Evolutionary conservation across 2,797 vertebrate species (phyloP), one percentile per base, ranked within the genome.

Genomic region (Periophthalmus magnuspinnatus): DNA sequence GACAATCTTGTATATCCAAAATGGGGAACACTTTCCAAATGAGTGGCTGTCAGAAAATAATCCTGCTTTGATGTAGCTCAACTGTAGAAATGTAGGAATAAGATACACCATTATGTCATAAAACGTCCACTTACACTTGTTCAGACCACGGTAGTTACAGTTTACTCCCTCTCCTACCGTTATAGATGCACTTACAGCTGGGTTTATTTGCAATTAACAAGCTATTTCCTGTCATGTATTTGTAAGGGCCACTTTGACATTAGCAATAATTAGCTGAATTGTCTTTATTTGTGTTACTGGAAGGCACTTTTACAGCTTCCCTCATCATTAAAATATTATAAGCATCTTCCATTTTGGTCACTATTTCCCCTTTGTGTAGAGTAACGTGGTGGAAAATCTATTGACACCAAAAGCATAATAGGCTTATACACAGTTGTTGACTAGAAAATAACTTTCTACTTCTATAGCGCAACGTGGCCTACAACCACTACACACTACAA

Each of bases 261-360:
- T 70, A 82, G 72, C 41, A 60, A 63, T 87, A 77, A 84, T 86
- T 57, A 81, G 76, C 70, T 77, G 65, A 84, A 79, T 81, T 17
- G 7, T 56, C 73, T 76, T 74, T 69, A 78, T 80, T 3, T 47
- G 28, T 58, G 81, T 86, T 85, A 83, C 76, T 71, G 73, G 82
- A 76, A 81, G 79, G 58, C 66, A 69, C 61, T 77, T 78, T 74
- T 66, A 73, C 68, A 59, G 79, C 11, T 10, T 64, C 67, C 75
- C 81, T 62, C 54, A 69, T 36, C 72, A 19, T 64, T 47, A 64
- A 48, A 80, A 80, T 79, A 74, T 83, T 59, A 82, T 59, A 21
- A 47, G 32, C 45, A 6, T 2, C 14, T 38, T 65, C 24, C 17
- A 67, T 68, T 70, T 73, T 54, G 21, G 52, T 55, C 52, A 2